Conservation (phyloP, 2,888 invertebrate genomes). For the Masnerella sp. region DNA sequence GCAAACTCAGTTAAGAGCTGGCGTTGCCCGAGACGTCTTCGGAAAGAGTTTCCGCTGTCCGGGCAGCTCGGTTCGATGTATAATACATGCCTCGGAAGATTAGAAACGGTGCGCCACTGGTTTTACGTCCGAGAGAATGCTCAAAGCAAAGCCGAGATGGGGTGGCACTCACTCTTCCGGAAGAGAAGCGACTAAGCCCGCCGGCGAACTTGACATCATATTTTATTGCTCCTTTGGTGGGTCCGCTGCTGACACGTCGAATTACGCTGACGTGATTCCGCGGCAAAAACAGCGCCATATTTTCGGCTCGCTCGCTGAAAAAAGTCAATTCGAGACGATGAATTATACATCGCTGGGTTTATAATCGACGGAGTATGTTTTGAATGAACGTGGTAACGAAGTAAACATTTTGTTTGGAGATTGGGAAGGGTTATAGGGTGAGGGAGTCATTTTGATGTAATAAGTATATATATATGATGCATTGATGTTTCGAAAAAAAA, state of each 20-base stretch:
- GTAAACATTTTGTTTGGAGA: no score
- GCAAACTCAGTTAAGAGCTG: no score
- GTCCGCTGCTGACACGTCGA: slow-evolving; percentile 50
- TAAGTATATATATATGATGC: no score
- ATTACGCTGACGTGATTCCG: slow-evolving; percentile 54
- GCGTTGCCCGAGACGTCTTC: no score
- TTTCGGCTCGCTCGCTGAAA: no score
- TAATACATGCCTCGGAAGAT: slow-evolving; percentile 66
- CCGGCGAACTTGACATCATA: slow-evolving; percentile 65
- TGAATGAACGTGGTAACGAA: no score
- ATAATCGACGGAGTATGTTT: no score
- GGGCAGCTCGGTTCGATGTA: slow-evolving; percentile 62
- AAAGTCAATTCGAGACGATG: slow-evolving; percentile 46
- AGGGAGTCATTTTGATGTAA: no score
- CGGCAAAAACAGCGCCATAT: slow-evolving; percentile 37
- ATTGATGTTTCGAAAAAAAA: no score
- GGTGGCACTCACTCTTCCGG: slow-evolving; percentile 66
- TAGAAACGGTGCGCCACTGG: slow-evolving; percentile 62
- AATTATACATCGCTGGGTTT: slow-evolving; percentile 35
- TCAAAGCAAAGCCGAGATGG: slow-evolving; percentile 63
- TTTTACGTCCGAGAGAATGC: slow-evolving; percentile 63
- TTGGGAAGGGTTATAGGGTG: no score
- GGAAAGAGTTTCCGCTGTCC: slow-evolving; percentile 51
- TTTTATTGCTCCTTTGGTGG: slow-evolving; percentile 62
- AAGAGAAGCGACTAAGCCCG: slow-evolving; percentile 67